These are phyloP conservation scores for Girardia tigrina DNA, from an alignment of 2,888 invertebrate genomes.

Conservation along the genomic window DNA sequence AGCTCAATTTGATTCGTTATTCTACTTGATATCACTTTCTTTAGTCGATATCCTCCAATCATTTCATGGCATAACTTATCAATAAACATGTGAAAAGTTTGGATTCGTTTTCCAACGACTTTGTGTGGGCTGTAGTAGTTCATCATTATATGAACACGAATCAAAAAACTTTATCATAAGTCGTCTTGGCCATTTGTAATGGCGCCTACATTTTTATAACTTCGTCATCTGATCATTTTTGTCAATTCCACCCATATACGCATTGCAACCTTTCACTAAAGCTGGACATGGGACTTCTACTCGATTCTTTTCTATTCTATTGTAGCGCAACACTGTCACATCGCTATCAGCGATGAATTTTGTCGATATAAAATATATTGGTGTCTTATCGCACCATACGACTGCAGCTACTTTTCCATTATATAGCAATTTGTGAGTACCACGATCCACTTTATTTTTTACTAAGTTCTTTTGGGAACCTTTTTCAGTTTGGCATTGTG, in stretches of 20 bases:
- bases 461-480: background rate
- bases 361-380: conserved; percentile 37
- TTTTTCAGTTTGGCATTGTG: background rate
- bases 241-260: conserved; percentile 38
- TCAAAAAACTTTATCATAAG: conserved; percentile 37
- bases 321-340: conserved; percentile 7
- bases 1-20: background rate
- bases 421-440: conserved; percentile 24
- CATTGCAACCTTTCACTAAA: conserved; percentile 36
- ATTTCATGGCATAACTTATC: conserved; percentile 25
- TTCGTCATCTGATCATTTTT: conserved; percentile 37
- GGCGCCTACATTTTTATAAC: conserved; percentile 33
- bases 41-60: conserved; percentile 2
- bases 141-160: conserved; percentile 30
- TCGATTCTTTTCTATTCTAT: conserved; percentile 27
- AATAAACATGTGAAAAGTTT: conserved; percentile 13
- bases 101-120: conserved; percentile 24
- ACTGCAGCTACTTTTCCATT: conserved; percentile 29
- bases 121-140: conserved; percentile 10
- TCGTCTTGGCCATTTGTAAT: conserved; percentile 38
- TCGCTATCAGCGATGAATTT: conserved; percentile 31
- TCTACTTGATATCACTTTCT: conserved; percentile 19
- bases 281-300: conserved; percentile 29
- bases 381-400: conserved; percentile 37
- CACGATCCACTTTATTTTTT: conserved; percentile 29